These are phyloP conservation scores for Zaprionus africanus DNA, from an alignment of 1,140 invertebrate genomes.

Conservation along the genomic window DNA sequence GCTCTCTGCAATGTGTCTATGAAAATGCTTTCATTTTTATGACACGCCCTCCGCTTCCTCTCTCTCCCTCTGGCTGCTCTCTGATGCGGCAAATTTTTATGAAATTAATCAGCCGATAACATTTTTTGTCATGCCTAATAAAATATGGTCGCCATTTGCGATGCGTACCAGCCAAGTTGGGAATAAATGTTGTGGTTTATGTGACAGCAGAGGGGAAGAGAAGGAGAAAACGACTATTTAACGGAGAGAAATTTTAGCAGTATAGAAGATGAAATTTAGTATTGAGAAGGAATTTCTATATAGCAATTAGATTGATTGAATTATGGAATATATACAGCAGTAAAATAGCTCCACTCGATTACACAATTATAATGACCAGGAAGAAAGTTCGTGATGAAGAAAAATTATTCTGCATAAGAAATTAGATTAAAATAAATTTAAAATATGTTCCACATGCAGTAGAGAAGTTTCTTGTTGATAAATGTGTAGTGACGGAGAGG, in stretches of 20 bases:
- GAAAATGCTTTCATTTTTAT: constrained; percentile 65
- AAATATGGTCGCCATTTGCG: constrained; percentile 51
- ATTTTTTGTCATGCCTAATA: constrained; percentile 57
- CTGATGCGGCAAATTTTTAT: constrained; percentile 36
- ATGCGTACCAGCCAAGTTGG: not conserved
- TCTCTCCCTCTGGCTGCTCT: constrained; percentile 17
- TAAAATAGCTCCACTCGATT: too few relatives aligned
- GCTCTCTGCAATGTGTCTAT: constrained; percentile 29
- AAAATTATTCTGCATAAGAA: too few relatives aligned
- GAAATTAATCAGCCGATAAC: constrained; percentile 61
- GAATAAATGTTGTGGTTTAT: constrained; percentile 5
- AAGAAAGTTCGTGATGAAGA: too few relatives aligned
- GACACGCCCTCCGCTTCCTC: constrained; percentile 30
- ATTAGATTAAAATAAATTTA: too few relatives aligned
- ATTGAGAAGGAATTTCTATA: too few relatives aligned
- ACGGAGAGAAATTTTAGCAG: not conserved
- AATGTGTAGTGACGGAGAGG: too few relatives aligned
- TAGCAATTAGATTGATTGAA: not conserved
- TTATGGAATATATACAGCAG: too few relatives aligned
- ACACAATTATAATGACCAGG: too few relatives aligned
- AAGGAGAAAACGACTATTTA: not conserved
- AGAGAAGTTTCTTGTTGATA: too few relatives aligned
- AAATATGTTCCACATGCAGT: too few relatives aligned
- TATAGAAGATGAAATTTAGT: not conserved
- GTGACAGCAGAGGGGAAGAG: not conserved